These are phyloP conservation scores for Iphiclides podalirius DNA, from an alignment of 2,888 invertebrate species.

Conservation along the genomic window DNA sequence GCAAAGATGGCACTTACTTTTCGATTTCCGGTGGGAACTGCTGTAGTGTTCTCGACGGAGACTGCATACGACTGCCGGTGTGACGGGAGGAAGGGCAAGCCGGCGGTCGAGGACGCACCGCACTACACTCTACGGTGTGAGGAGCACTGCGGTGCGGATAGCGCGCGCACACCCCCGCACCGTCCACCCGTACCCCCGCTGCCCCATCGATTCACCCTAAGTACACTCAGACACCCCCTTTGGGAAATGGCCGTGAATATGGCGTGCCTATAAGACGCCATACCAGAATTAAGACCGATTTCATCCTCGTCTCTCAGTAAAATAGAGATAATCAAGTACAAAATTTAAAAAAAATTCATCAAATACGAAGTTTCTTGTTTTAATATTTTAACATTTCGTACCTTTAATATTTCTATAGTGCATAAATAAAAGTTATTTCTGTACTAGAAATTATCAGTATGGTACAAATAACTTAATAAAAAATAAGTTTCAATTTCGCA, in stretches of 20 bases:
- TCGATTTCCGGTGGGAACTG: background rate
- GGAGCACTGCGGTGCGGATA: background rate
- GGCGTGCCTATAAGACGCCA: background rate
- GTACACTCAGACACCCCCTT: background rate
- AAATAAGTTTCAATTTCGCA: too few relatives aligned
- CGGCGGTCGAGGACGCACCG: background rate
- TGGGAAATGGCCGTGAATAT: background rate
- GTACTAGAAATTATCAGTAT: too few relatives aligned
- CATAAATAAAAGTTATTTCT: too few relatives aligned
- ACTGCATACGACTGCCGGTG: background rate
- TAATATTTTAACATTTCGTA: too few relatives aligned
- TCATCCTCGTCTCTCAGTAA: too few relatives aligned
- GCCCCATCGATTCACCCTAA: conserved; percentile 13
- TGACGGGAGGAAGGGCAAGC: background rate
- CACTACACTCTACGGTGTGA: background rate
- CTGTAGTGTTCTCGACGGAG: background rate
- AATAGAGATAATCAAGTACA: too few relatives aligned
- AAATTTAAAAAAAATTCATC: too few relatives aligned
- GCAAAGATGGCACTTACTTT: too few relatives aligned
- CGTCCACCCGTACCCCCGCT: background rate
- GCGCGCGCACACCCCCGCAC: conserved; percentile 13
- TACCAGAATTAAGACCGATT: too few relatives aligned
- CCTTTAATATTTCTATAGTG: too few relatives aligned
- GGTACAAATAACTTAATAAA: too few relatives aligned
- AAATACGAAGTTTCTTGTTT: too few relatives aligned